These are phyloP conservation scores for Lethenteron reissneri DNA, from an alignment of 2,113 vertebrate genomes.

Conservation along the genomic window DNA sequence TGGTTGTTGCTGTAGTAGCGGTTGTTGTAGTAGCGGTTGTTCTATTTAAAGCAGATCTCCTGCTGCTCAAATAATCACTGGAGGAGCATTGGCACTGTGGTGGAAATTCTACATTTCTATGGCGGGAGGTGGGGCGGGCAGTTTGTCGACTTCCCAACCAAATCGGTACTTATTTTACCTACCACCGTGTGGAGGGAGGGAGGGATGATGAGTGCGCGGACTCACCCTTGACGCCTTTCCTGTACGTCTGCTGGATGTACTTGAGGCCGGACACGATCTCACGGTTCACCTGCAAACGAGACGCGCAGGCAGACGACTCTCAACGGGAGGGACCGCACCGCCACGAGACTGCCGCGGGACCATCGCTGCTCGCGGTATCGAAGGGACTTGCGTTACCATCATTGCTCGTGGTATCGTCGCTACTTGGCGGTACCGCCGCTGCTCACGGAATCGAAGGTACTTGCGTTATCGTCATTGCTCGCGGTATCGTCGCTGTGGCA, in stretches of 20 bases:
- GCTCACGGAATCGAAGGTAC: too few relatives aligned
- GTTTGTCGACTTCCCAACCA: neutral
- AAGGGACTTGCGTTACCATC: too few relatives aligned
- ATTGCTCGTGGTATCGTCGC: too few relatives aligned
- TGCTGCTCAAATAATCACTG: neutral
- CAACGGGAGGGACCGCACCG: constrained; percentile 6
- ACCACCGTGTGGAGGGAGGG: neutral
- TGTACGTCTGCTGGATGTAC: constrained; percentile 50
- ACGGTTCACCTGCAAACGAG: constrained; percentile 47
- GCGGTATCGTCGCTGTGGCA: too few relatives aligned
- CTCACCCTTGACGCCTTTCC: constrained; percentile 70
- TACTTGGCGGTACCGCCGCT: too few relatives aligned
- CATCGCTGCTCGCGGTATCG: too few relatives aligned
- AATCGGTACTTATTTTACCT: neutral
- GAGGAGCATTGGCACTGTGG: too few relatives aligned
- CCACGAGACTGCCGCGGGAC: too few relatives aligned
- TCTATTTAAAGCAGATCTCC: neutral
- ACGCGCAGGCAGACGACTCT: too few relatives aligned
- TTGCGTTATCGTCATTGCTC: too few relatives aligned
- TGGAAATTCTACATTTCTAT: too few relatives aligned
- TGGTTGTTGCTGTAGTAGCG: neutral
- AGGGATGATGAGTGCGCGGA: constrained; percentile 7
- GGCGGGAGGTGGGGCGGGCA: too few relatives aligned
- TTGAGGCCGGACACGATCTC: constrained; percentile 89
- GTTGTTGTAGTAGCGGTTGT: neutral